A percentile compares a stretch with the other conserved stretches of the same genome.
phyloP scores from a whole-genome alignment of 2,888 invertebrate genomes.

The Clistopyga incitator region DNA sequence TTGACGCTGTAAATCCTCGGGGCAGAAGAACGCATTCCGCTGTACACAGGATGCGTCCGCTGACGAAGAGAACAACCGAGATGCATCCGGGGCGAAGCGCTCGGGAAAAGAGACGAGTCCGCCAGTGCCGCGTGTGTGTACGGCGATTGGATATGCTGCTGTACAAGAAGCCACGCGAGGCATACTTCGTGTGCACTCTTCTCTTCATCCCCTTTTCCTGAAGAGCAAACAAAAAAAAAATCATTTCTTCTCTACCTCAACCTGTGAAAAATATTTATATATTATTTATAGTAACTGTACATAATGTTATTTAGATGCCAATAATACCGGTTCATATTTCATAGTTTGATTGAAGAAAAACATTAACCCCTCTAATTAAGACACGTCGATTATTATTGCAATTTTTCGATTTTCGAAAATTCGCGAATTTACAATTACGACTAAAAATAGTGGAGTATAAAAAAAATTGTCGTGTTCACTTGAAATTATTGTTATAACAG shows the following conservation, averaged over 20 bases:
- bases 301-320: neutral
- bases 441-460: too few relatives aligned
- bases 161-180: constrained; percentile 65
- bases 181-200: constrained; percentile 5
- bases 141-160: constrained; percentile 69
- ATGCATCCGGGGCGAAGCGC: constrained; percentile 30
- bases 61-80: constrained; percentile 50
- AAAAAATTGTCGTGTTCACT: too few relatives aligned
- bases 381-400: too few relatives aligned
- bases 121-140: constrained; percentile 51
- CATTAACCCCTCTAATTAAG: too few relatives aligned
- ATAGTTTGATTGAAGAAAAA: too few relatives aligned
- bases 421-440: too few relatives aligned
- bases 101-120: neutral
- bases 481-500: too few relatives aligned
- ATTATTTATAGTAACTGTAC: neutral
- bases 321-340: too few relatives aligned
- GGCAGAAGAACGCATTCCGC: constrained; percentile 74
- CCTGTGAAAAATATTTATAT: neutral
- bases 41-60: constrained; percentile 50
- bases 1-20: constrained; percentile 76
- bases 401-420: too few relatives aligned
- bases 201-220: neutral
- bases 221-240: neutral
- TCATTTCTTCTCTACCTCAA: neutral